phyloP scores from a whole-genome alignment of 2,113 vertebrate species.

The Origma solitaria region DNA sequence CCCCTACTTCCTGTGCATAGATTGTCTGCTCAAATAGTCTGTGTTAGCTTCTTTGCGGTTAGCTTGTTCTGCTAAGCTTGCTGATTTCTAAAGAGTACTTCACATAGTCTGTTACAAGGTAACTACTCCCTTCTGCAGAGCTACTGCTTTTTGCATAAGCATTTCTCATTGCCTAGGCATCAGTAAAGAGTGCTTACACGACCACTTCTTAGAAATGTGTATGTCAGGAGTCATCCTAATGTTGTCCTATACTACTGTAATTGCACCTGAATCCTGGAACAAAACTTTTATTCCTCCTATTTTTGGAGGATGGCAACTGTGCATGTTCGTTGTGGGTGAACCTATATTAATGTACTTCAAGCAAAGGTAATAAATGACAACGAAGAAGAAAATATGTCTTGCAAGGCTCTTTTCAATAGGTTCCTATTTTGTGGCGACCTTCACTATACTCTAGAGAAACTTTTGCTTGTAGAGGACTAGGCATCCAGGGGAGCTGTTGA shows the following conservation, averaged over 20 bases:
- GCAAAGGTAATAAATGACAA: neutral
- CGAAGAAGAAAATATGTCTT: neutral
- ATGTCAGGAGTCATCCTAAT: neutral
- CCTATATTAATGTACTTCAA: neutral
- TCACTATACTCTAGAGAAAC: neutral
- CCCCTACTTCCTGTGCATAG: too few species aligned
- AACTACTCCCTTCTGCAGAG: too few species aligned
- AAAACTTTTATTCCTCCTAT: neutral
- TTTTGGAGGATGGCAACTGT: neutral
- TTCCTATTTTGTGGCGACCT: neutral
- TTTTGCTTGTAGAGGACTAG: neutral
- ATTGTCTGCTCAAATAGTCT: too few species aligned
- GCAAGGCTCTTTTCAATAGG: neutral
- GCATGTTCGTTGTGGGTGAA: neutral
- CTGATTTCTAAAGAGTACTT: too few species aligned
- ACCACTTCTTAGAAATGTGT: neutral
- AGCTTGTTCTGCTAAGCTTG: too few species aligned
- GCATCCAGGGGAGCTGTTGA: neutral
- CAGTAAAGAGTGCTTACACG: neutral
- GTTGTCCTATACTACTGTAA: neutral
- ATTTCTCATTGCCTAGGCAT: too few species aligned
- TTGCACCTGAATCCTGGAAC: neutral
- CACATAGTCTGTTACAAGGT: too few species aligned
- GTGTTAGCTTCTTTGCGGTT: too few species aligned
- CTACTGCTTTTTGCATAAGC: too few species aligned